Base-by-base conservation (phyloP, 1,140 invertebrate species). In the Cotesia vestalis region DNA sequence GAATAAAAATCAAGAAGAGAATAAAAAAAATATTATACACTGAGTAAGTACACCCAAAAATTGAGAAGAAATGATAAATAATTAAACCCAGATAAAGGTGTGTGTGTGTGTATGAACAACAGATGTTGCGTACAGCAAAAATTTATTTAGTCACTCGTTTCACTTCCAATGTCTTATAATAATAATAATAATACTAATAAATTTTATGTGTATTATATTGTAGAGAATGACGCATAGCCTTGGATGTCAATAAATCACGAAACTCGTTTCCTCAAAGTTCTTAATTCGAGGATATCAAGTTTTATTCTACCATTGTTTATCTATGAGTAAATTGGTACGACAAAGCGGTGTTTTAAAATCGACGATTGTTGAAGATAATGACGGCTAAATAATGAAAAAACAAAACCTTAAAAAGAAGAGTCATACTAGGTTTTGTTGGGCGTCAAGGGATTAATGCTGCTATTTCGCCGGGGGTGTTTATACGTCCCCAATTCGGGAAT, bases 401-500 rank as follows among this genome's bases (percentile, higher is more conserved):
- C 34, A 67, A 34, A 66, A 34, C 52, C 17, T 53, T 14, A 12
- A 66, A 67, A 36, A 55, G 51, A 55, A 51, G 35, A 27, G 27
- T 6, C 46, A 12, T 11, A 8, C 12, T 4, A 4, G 9, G 53
- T 35, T 46, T 14, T 20, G 17, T 53, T 35, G 8, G 17, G 51
- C 46, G 27, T 53, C 27, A 55, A 9, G 57, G 63, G 46, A 72
- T 66, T 72, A 66, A 72, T 72, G 20, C 61, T 36, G 34, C 34
- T 72, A 51, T 40, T 67, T 52, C 53, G 51, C 46, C 51, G 46
- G 62, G 52, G 62, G 61, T 51, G 6, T n/a, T 52, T 67, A 72
- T 67, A 61, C 46, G n/a, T 61, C 71, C 64, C 71, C 71, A 67
- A 72, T 67, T 72, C 40, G 20, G 40, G 38, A 52, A 67, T 46